Conservation (phyloP, 2,113 vertebrate species). For the Oryzias melastigma region DNA sequence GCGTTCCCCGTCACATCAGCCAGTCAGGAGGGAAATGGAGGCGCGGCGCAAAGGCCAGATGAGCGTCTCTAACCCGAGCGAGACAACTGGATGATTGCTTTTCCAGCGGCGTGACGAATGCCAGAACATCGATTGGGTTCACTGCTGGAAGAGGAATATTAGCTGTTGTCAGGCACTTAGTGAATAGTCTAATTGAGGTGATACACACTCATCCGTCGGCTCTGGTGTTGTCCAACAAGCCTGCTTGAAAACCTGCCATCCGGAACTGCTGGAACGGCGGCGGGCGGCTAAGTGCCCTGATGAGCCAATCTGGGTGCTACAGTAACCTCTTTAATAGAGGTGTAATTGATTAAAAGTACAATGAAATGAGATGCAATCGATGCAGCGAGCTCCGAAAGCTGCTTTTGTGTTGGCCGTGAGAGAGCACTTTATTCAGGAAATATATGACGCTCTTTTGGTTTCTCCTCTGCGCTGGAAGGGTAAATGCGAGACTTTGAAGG, state of each 20-base stretch:
- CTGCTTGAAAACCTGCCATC: constrained; percentile 73
- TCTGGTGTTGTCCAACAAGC: constrained; percentile 75
- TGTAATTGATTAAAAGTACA: constrained; percentile 67
- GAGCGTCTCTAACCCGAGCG: constrained; percentile 51
- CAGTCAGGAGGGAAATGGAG: background rate
- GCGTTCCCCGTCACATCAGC: background rate
- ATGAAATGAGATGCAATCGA: constrained; percentile 52
- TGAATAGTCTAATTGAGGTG: constrained; percentile 79
- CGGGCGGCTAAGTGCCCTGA: constrained; percentile 47
- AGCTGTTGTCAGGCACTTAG: constrained; percentile 80
- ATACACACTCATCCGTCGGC: constrained; percentile 71
- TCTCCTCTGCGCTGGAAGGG: constrained; percentile 2
- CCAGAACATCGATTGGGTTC: constrained; percentile 76
- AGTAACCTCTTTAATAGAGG: constrained; percentile 56
- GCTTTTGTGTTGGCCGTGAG: constrained; percentile 25
- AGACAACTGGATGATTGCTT: constrained; percentile 78
- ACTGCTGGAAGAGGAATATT: constrained; percentile 76
- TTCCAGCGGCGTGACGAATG: constrained; percentile 72
- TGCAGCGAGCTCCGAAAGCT: constrained; percentile 9
- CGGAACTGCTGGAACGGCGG: constrained; percentile 68
- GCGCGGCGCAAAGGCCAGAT: constrained; percentile 38
- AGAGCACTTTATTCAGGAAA: constrained; percentile 6
- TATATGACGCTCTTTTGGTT: background rate
- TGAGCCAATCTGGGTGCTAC: constrained; percentile 51
- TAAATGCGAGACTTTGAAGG: constrained; percentile 11